Evolutionary conservation across 2,797 vertebrate species (phyloP).

Genomic region (Silurus aristotelis): DNA sequence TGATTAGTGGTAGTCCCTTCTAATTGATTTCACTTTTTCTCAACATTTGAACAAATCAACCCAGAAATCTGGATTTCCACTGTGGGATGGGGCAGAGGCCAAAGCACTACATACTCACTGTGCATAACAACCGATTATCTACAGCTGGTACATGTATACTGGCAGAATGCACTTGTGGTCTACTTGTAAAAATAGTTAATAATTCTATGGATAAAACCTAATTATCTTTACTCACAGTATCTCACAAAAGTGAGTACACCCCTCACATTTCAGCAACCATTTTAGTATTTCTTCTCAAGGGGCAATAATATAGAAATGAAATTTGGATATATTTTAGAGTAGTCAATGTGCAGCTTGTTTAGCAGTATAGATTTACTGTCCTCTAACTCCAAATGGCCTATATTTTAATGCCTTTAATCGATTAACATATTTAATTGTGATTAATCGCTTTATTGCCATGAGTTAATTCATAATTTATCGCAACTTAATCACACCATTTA

Average conservation of each 20-base stretch:
- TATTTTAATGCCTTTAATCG: no score
- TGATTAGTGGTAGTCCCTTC: background rate
- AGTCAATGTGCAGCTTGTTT: no score
- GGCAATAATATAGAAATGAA: no score
- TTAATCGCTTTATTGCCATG: no score
- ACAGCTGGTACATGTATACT: background rate
- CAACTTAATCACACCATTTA: no score
- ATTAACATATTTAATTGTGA: no score
- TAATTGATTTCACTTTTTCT: background rate
- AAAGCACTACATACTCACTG: background rate
- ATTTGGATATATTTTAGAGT: background rate
- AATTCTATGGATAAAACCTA: background rate
- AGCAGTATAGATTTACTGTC: no score
- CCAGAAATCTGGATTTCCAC: background rate
- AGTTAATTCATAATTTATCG: no score
- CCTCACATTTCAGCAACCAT: no score
- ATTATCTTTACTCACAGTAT: background rate
- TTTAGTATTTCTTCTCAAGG: no score
- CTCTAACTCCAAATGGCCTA: no score
- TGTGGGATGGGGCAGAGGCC: background rate
- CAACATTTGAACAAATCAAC: background rate
- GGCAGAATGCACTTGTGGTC: background rate
- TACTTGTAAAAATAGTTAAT: background rate
- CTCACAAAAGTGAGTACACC: no score
- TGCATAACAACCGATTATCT: background rate